Conservation (phyloP, 1,140 invertebrate genomes). For the Listronotus bonariensis region DNA sequence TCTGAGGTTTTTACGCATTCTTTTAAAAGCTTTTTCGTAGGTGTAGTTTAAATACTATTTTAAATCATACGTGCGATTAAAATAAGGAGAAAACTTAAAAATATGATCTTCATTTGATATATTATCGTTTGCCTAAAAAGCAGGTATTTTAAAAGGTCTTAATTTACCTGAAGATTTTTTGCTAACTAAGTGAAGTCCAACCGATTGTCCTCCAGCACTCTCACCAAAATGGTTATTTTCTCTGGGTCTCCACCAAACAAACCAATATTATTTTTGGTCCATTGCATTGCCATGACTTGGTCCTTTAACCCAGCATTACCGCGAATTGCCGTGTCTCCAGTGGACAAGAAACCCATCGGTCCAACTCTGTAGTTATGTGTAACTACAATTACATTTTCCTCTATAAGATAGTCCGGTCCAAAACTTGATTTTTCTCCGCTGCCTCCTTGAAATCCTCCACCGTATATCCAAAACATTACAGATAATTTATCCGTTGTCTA, state of each 20-base stretch:
- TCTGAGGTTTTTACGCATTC: too few relatives aligned
- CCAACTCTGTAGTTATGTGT: constrained; percentile 67
- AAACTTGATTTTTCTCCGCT: constrained; percentile 30
- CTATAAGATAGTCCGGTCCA: constrained; percentile 61
- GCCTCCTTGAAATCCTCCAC: constrained; percentile 25
- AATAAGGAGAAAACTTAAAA: too few relatives aligned
- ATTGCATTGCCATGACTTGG: constrained; percentile 3
- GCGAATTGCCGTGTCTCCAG: background rate
- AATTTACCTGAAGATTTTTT: too few relatives aligned
- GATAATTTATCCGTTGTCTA: constrained; percentile 9
- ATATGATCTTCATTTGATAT: too few relatives aligned
- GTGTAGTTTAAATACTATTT: too few relatives aligned
- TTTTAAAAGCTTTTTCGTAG: too few relatives aligned
- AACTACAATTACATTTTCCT: constrained; percentile 63
- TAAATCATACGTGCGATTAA: too few relatives aligned
- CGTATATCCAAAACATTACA: constrained; percentile 64
- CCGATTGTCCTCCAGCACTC: background rate
- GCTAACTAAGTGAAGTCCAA: too few relatives aligned
- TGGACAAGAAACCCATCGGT: constrained; percentile 55
- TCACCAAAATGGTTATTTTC: background rate
- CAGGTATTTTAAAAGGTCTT: too few relatives aligned
- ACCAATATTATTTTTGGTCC: background rate
- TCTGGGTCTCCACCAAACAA: constrained; percentile 7
- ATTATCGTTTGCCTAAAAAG: too few relatives aligned
- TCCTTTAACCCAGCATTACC: constrained; percentile 7